phyloP scores from a whole-genome alignment of 2,797 vertebrate genomes.

The Myotis findleyi region DNA sequence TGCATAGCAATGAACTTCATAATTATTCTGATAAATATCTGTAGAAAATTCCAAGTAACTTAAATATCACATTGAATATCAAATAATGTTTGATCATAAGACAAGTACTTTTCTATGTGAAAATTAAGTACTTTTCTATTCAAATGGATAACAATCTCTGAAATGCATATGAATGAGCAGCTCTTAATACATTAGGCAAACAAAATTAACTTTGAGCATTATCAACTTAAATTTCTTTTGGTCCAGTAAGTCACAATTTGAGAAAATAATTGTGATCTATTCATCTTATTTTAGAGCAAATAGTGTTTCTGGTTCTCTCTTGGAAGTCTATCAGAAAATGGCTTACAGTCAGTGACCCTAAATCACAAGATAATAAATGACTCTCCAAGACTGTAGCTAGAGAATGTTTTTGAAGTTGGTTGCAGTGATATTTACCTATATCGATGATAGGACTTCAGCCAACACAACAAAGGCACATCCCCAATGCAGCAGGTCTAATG shows the following conservation, averaged over 20 bases:
- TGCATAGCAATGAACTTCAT: not conserved
- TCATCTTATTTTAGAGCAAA: not conserved
- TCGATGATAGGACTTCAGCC: not conserved
- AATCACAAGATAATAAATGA: conserved; percentile 25
- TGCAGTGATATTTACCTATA: not conserved
- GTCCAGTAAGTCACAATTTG: not conserved
- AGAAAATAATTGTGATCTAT: conserved; percentile 14
- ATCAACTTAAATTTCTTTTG: conserved; percentile 12
- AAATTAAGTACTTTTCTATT: no score
- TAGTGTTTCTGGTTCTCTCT: not conserved
- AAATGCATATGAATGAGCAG: not conserved
- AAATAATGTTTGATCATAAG: not conserved
- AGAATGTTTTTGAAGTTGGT: not conserved
- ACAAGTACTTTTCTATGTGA: no score
- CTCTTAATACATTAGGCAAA: not conserved
- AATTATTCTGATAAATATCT: not conserved
- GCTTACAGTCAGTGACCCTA: not conserved
- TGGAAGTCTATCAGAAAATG: not conserved
- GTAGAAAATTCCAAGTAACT: not conserved
- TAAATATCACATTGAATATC: not conserved
- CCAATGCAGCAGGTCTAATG: not conserved
- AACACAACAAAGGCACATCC: not conserved
- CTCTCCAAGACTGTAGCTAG: not conserved
- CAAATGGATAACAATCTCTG: no score
- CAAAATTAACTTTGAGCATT: not conserved